A percentile compares a stretch with the other conserved stretches of the same genome.
Evolutionary conservation across 1,140 invertebrate species (phyloP).

Genomic region (Caenorhabditis brenneri): DNA sequence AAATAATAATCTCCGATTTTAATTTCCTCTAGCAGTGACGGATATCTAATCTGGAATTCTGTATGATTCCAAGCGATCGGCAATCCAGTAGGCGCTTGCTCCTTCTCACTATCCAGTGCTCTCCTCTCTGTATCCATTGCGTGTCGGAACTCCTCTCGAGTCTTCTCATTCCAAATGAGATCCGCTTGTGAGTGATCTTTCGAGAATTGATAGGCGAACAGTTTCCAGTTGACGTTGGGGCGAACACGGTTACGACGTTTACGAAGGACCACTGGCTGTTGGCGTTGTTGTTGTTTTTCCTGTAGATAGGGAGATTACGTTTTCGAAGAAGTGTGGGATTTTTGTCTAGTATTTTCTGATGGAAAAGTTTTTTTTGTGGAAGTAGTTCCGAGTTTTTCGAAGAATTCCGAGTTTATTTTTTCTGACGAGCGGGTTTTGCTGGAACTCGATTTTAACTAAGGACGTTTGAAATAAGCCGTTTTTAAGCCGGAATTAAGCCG

Average conservation of each 20-base stretch:
- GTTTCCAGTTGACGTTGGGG: slow-evolving; percentile 81
- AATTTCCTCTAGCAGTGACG: slow-evolving; percentile 91
- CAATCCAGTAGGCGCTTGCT: slow-evolving; percentile 76
- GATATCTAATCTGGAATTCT: slow-evolving; percentile 83
- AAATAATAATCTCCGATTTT: slow-evolving; percentile 98
- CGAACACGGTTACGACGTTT: slow-evolving; percentile 85
- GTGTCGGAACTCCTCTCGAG: slow-evolving; percentile 86
- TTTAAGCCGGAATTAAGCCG: too few relatives aligned
- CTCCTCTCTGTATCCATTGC: slow-evolving; percentile 91
- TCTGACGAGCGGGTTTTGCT: too few relatives aligned
- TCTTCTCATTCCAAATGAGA: slow-evolving; percentile 87
- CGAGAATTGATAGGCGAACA: slow-evolving; percentile 90
- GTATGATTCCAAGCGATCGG: slow-evolving; percentile 94
- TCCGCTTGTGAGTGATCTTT: slow-evolving; percentile 93
- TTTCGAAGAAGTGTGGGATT: too few relatives aligned
- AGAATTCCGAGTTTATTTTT: too few relatives aligned
- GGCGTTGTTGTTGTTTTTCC: slow-evolving; percentile 72
- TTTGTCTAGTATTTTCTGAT: too few relatives aligned
- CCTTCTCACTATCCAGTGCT: slow-evolving; percentile 86
- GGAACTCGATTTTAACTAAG: too few relatives aligned
- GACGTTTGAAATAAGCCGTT: too few relatives aligned
- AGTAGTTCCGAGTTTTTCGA: too few relatives aligned
- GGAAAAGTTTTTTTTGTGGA: too few relatives aligned
- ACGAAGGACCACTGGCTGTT: slow-evolving; percentile 83
- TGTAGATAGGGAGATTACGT: too few relatives aligned